These are phyloP conservation scores for Boloria euphrosyne DNA, from an alignment of 2,888 invertebrate species.

Conservation along the genomic window DNA sequence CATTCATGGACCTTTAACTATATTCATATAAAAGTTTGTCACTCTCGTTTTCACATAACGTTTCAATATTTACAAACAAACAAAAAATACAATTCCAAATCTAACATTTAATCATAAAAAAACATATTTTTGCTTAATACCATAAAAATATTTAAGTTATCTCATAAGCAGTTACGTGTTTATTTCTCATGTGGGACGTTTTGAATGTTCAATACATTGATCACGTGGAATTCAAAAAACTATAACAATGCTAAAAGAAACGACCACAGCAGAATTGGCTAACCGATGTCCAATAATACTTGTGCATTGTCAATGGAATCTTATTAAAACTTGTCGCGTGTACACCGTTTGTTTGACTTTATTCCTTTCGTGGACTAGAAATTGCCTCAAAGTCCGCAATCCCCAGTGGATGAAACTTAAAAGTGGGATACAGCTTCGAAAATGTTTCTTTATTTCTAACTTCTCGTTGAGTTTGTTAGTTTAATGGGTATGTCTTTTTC, in stretches of 20 bases:
- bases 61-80: too few species aligned
- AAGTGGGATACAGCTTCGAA: conserved; percentile 38
- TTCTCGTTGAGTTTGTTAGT: conserved; percentile 18
- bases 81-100: too few species aligned
- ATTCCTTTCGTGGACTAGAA: conserved; percentile 42
- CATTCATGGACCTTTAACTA: too few species aligned
- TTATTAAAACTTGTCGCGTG: conserved; percentile 53
- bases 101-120: too few species aligned
- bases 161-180: too few species aligned
- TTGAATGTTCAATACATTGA: too few species aligned
- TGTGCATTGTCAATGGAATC: conserved; percentile 46
- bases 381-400: conserved; percentile 42
- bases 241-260: background rate
- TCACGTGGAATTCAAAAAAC: too few species aligned
- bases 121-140: too few species aligned
- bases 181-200: too few species aligned
- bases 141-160: too few species aligned
- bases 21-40: too few species aligned
- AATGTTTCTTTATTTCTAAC: conserved; percentile 31
- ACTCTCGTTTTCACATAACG: too few species aligned
- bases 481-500: conserved; percentile 3
- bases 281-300: conserved; percentile 38
- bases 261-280: conserved; percentile 6
- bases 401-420: conserved; percentile 43
- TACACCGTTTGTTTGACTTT: conserved; percentile 49